Conservation (phyloP, 2,888 invertebrate species). For the Melieria crassipennis region DNA sequence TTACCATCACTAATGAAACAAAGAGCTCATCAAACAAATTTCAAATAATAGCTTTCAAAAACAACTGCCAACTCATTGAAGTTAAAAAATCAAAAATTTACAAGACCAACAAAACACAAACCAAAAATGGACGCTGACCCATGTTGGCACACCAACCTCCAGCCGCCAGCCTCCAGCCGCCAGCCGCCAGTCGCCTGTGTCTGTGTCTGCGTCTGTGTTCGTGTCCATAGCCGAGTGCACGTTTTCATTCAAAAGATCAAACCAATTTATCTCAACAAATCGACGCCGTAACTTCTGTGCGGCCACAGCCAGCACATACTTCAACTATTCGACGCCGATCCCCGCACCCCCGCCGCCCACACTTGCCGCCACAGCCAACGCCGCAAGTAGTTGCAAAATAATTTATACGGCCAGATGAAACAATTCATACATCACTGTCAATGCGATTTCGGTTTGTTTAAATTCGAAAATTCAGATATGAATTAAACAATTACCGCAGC, state of each 20-base stretch:
- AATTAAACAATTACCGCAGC: conserved; percentile 28
- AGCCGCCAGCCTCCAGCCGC: too few species aligned
- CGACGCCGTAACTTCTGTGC: conserved; percentile 43
- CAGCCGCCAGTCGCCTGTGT: too few species aligned
- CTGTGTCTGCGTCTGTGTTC: too few species aligned
- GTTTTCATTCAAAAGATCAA: conserved; percentile 36
- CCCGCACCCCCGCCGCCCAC: neutral
- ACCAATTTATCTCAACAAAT: conserved; percentile 45
- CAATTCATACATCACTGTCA: conserved; percentile 48
- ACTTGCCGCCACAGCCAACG: conserved; percentile 1
- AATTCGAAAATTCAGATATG: neutral
- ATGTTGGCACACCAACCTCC: too few species aligned
- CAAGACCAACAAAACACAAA: too few species aligned
- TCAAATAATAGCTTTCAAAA: neutral
- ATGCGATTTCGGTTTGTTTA: conserved; percentile 23
- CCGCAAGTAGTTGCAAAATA: conserved; percentile 12
- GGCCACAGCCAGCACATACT: neutral
- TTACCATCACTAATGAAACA: neutral
- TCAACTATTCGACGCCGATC: too few species aligned
- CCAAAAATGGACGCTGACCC: neutral
- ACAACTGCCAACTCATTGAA: neutral
- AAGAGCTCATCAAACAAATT: too few species aligned
- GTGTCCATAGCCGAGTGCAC: neutral
- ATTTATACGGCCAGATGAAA: conserved; percentile 35
- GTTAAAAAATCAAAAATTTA: too few species aligned